Conservation (phyloP, 2,797 vertebrate genomes). For the Sebastiscus albofasciatus region DNA sequence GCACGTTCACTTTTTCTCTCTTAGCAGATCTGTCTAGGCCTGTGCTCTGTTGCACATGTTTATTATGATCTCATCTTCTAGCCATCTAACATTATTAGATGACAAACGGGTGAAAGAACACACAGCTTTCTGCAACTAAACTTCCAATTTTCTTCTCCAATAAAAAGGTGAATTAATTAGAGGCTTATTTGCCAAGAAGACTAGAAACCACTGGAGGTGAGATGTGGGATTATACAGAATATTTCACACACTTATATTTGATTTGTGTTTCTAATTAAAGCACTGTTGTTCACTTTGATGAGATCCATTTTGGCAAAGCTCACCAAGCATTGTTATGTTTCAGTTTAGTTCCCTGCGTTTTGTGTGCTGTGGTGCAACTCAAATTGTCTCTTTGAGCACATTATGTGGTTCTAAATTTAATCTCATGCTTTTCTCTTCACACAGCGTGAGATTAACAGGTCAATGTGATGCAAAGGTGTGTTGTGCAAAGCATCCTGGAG, state of each 20-base stretch:
- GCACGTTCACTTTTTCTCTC: neutral
- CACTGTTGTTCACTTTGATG: neutral
- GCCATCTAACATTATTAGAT: neutral
- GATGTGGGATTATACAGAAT: neutral
- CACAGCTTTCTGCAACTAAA: neutral
- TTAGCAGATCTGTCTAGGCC: neutral
- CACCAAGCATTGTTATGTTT: neutral
- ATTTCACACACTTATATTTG: neutral
- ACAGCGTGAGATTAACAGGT: neutral
- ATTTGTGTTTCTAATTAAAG: neutral
- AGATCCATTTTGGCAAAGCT: neutral
- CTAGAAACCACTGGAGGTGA: neutral
- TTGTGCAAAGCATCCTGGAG: neutral
- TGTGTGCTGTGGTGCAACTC: neutral
- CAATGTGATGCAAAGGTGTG: constrained; percentile 13
- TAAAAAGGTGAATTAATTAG: constrained; percentile 10
- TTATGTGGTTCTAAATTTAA: neutral
- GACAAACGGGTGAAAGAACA: neutral
- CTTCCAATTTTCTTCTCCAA: neutral
- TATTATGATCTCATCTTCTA: neutral
- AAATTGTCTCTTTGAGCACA: neutral
- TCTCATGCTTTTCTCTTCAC: neutral
- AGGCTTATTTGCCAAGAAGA: neutral
- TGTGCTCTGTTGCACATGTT: neutral
- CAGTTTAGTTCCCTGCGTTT: neutral